phyloP scores from a whole-genome alignment of 1,140 invertebrate species.

The Lamellibrachia luymesi region DNA sequence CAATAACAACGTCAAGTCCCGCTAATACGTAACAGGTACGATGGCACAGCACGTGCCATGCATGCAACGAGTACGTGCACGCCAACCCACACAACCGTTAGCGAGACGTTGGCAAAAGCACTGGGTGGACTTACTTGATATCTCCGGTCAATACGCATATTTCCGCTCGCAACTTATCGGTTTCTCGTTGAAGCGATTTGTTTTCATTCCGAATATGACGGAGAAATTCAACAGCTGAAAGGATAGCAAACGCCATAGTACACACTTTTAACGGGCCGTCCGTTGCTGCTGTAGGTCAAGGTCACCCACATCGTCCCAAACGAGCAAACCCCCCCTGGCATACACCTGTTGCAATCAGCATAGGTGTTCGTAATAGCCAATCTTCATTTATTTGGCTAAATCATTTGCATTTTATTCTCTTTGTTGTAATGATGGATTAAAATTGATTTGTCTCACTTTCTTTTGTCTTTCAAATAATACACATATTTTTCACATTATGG shows the following conservation, averaged over 20 bases:
- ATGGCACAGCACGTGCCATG: slow-evolving; percentile 4
- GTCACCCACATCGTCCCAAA: not conserved
- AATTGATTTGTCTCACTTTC: not conserved
- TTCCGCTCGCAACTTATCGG: slow-evolving; percentile 70
- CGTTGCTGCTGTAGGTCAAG: slow-evolving; percentile 16
- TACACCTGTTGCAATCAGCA: too few species aligned
- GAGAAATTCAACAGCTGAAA: slow-evolving; percentile 79
- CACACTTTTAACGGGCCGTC: slow-evolving; percentile 37
- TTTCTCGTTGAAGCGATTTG: slow-evolving; percentile 81
- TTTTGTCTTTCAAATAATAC: not conserved
- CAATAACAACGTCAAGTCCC: not conserved
- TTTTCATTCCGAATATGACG: slow-evolving; percentile 80
- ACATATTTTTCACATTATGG: not conserved
- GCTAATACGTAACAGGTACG: slow-evolving; percentile 16
- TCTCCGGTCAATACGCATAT: slow-evolving; percentile 84
- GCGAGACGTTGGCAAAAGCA: slow-evolving; percentile 13
- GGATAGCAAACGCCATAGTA: slow-evolving; percentile 38
- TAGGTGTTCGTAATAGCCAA: not conserved
- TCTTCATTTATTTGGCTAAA: not conserved
- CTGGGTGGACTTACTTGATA: slow-evolving; percentile 69
- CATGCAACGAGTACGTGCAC: slow-evolving; percentile 25
- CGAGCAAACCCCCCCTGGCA: not conserved
- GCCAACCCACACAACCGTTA: not conserved
- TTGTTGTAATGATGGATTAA: too few species aligned
- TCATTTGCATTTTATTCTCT: too few species aligned